These are phyloP conservation scores for Cricetomys ansorgei DNA, from an alignment of 2,113 vertebrate species.

Conservation along the genomic window DNA sequence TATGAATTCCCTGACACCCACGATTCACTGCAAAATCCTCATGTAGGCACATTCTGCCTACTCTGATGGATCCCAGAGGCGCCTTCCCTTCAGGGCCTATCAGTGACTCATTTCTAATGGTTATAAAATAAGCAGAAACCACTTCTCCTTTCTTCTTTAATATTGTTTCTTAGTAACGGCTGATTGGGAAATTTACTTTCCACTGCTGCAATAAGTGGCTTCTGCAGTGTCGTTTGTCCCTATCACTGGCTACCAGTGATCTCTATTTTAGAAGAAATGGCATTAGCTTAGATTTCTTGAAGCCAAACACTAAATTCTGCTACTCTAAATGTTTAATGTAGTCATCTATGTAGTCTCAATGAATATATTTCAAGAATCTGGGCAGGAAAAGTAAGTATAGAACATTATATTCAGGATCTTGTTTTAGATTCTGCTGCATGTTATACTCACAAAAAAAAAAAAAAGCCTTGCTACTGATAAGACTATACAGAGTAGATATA, in stretches of 20 bases:
- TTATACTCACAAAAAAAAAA: not conserved
- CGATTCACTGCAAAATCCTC: not conserved
- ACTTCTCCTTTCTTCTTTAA: constrained; percentile 42
- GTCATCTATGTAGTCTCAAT: not conserved
- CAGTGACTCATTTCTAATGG: constrained; percentile 35
- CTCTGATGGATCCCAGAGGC: constrained; percentile 7
- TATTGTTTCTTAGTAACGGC: constrained; percentile 19
- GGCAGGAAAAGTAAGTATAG: not conserved
- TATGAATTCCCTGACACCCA: constrained; percentile 55
- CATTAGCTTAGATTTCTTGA: not conserved
- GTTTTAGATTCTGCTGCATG: not conserved
- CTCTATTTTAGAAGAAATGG: constrained; percentile 22
- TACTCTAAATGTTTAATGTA: not conserved
- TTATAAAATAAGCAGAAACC: constrained; percentile 38
- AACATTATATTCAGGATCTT: not conserved
- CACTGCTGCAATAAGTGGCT: not conserved
- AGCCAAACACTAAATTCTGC: constrained; percentile 28
- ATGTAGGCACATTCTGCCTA: not conserved
- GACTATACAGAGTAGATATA: not conserved
- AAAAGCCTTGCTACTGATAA: constrained; percentile 3
- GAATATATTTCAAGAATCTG: not conserved
- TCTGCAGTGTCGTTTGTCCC: constrained; percentile 1
- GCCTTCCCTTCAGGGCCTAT: constrained; percentile 1
- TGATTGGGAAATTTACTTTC: constrained; percentile 2
- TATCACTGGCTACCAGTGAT: not conserved